Evolutionary conservation across 2,888 invertebrate genomes (phyloP).

Genomic region (Aelia acuminata): DNA sequence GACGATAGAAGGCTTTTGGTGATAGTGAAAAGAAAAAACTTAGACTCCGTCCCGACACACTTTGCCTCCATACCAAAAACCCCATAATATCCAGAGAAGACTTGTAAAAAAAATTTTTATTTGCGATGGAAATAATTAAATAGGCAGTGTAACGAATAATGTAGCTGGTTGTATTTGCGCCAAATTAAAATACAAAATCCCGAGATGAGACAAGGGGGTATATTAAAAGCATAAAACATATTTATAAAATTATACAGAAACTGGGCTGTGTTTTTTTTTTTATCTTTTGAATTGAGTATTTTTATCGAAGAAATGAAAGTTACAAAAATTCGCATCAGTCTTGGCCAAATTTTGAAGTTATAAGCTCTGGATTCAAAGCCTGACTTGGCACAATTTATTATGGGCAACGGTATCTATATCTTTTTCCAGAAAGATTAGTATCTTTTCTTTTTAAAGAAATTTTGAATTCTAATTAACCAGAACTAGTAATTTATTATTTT

Average conservation of each 20-base stretch:
- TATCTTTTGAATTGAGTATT: neutral
- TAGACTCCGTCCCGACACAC: slow-evolving; percentile 35
- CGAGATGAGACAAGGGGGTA: neutral
- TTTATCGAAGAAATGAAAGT: neutral
- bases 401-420: slow-evolving; percentile 53
- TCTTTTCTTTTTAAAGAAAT: neutral
- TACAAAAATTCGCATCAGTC: slow-evolving; percentile 59
- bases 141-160: slow-evolving; percentile 62
- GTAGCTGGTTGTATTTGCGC: slow-evolving; percentile 62
- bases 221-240: slow-evolving; percentile 47
- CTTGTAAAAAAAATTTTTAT: neutral
- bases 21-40: slow-evolving; percentile 50
- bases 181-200: slow-evolving; percentile 56
- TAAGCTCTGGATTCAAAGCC: slow-evolving; percentile 59
- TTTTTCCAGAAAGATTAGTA: neutral
- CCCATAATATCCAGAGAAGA: slow-evolving; percentile 45
- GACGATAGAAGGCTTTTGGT: slow-evolving; percentile 61
- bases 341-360: slow-evolving; percentile 62
- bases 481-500: no score
- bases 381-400: slow-evolving; percentile 62
- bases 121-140: slow-evolving; percentile 19
- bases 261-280: slow-evolving; percentile 9
- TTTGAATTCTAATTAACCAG: neutral
- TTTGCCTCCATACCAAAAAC: slow-evolving; percentile 52
- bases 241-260: slow-evolving; percentile 45